These are phyloP conservation scores for Notamacropus eugenii DNA, from an alignment of 2,797 vertebrate genomes.

Conservation along the genomic window DNA sequence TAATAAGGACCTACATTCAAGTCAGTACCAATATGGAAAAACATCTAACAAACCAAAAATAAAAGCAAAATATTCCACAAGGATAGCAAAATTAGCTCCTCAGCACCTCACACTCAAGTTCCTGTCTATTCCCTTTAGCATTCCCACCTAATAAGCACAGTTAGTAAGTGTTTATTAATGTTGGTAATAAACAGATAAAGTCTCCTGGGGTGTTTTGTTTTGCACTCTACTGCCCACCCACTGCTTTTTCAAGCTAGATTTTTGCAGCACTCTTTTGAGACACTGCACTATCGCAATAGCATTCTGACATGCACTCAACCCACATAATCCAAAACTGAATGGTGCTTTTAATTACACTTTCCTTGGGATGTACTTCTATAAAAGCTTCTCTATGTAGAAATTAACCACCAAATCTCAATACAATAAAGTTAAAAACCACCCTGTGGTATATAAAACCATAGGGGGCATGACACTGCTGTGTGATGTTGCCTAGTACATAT, in stretches of 20 bases:
- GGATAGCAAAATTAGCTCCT: neutral
- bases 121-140: neutral
- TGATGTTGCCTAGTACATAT: neutral
- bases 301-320: neutral
- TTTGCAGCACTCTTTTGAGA: neutral
- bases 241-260: neutral
- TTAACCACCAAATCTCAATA: neutral
- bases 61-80: neutral
- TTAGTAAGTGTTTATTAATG: neutral
- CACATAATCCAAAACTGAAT: neutral
- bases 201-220: neutral
- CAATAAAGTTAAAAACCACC: neutral
- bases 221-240: neutral
- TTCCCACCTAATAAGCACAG: neutral
- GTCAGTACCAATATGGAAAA: neutral
- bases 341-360: neutral
- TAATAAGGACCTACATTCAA: neutral
- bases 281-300: neutral
- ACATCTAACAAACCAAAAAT: neutral
- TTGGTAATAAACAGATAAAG: neutral
- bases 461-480: neutral
- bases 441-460: neutral
- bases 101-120: neutral
- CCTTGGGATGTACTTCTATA: neutral
- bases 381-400: neutral